Evolutionary conservation across 1,140 invertebrate genomes (phyloP).

Genomic region (Drosophila lini): DNA sequence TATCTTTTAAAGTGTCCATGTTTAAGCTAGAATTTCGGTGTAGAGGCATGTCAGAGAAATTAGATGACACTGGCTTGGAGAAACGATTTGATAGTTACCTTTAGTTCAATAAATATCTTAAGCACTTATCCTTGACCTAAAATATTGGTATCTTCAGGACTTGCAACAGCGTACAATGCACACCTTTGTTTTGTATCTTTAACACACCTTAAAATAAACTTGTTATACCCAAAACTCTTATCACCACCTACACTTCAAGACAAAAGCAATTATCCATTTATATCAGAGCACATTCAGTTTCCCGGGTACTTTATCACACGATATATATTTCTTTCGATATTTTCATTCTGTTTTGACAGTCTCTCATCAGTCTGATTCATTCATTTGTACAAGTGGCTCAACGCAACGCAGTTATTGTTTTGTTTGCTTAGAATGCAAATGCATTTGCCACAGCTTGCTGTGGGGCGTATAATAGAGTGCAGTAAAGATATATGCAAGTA

Average conservation of each 20-base stretch:
- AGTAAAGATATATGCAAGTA: conserved; percentile 24
- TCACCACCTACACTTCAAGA: conserved; percentile 7
- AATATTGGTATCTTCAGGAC: background rate
- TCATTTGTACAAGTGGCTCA: conserved; percentile 24
- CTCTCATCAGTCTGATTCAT: conserved; percentile 26
- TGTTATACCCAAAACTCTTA: conserved; percentile 1
- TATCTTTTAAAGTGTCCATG: too few relatives aligned
- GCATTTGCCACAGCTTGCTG: conserved; percentile 11
- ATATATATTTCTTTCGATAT: conserved; percentile 6
- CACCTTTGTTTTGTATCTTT: background rate
- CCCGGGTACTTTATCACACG: background rate
- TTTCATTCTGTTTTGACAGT: conserved; percentile 21
- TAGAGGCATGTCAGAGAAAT: background rate
- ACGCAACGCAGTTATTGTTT: conserved; percentile 12
- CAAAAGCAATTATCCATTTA: background rate
- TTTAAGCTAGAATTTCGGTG: too few relatives aligned
- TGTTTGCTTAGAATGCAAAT: conserved; percentile 29
- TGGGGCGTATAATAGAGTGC: conserved; percentile 15
- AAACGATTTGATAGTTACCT: background rate
- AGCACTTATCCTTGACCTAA: conserved; percentile 7
- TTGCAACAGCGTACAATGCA: background rate
- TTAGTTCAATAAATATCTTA: background rate
- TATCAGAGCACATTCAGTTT: conserved; percentile 1
- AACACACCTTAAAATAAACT: conserved; percentile 9
- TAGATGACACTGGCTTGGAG: background rate